Evolutionary conservation across 1,140 invertebrate species (phyloP).

Genomic region (Condylostylus longicornis): DNA sequence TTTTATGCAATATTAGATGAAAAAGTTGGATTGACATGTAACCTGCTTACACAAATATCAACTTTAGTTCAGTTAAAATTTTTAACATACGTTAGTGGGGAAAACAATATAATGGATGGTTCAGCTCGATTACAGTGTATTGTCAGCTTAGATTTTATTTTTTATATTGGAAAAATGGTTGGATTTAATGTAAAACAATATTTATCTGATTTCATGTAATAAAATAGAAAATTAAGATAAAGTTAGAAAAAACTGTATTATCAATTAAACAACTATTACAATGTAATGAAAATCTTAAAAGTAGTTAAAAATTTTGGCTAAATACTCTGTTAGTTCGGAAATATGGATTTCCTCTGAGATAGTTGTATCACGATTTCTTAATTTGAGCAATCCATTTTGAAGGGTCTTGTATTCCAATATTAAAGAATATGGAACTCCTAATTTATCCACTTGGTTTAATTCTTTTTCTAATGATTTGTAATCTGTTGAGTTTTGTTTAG

Average conservation of each 20-base stretch:
- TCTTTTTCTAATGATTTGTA: conserved; percentile 11
- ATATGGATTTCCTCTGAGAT: conserved; percentile 33
- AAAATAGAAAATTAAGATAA: not conserved
- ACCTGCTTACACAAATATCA: conserved; percentile 62
- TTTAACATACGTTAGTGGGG: conserved; percentile 41
- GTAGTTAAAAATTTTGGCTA: conserved; percentile 25
- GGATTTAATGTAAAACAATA: conserved; percentile 59
- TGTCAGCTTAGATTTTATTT: conserved; percentile 52
- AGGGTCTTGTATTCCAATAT: conserved; percentile 47
- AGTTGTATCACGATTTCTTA: conserved; percentile 59
- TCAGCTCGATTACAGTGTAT: conserved; percentile 55
- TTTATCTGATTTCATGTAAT: conserved; percentile 50
- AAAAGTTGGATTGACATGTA: conserved; percentile 67
- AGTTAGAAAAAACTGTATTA: not conserved
- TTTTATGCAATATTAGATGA: conserved; percentile 82
- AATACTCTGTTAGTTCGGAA: conserved; percentile 25
- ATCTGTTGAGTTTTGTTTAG: conserved; percentile 10
- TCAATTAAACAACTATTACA: conserved; percentile 3
- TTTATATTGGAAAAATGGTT: conserved; percentile 50
- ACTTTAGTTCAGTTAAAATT: conserved; percentile 57
- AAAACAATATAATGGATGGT: conserved; percentile 46
- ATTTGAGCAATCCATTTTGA: conserved; percentile 50
- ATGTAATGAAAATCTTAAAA: not conserved
- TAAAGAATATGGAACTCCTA: conserved; percentile 53
- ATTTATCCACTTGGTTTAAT: conserved; percentile 29